Evolutionary conservation across 2,113 vertebrate species (phyloP).

Genomic region (Hippocampus abdominalis): DNA sequence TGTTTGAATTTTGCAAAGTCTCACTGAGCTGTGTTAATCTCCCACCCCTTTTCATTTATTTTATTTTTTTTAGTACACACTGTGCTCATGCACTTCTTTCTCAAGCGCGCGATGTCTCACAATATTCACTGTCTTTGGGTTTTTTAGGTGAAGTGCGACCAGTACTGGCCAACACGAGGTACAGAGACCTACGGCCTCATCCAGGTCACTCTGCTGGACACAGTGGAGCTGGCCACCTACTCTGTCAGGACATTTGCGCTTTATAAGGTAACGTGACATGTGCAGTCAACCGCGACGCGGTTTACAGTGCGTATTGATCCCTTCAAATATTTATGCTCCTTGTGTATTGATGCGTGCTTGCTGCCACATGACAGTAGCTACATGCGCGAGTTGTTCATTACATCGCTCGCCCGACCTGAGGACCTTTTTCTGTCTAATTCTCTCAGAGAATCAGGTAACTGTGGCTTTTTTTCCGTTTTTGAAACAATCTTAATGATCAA

Average conservation of each 20-base stretch:
- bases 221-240: conserved; percentile 92
- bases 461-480: conserved; percentile 1
- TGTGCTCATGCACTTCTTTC: conserved; percentile 1
- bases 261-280: conserved; percentile 81
- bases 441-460: background rate
- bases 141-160: conserved; percentile 93
- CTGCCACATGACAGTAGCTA: conserved; percentile 1
- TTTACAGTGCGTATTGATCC: conserved; percentile 21
- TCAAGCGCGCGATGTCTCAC: conserved; percentile 20
- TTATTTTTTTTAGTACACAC: background rate
- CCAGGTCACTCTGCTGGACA: conserved; percentile 92
- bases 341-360: background rate
- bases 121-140: conserved; percentile 28
- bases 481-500: background rate
- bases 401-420: conserved; percentile 6
- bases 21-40: conserved; percentile 33
- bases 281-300: conserved; percentile 17
- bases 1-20: conserved; percentile 24
- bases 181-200: conserved; percentile 95
- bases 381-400: background rate
- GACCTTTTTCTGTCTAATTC: background rate
- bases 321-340: conserved; percentile 37
- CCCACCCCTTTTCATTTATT: background rate
- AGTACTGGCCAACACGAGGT: conserved; percentile 97
- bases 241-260: conserved; percentile 95